Percentiles rank a stretch among this genome's conserved stretches.
phyloP scores from a whole-genome alignment of 2,888 invertebrate genomes.

The Uropetala carovei region DNA sequence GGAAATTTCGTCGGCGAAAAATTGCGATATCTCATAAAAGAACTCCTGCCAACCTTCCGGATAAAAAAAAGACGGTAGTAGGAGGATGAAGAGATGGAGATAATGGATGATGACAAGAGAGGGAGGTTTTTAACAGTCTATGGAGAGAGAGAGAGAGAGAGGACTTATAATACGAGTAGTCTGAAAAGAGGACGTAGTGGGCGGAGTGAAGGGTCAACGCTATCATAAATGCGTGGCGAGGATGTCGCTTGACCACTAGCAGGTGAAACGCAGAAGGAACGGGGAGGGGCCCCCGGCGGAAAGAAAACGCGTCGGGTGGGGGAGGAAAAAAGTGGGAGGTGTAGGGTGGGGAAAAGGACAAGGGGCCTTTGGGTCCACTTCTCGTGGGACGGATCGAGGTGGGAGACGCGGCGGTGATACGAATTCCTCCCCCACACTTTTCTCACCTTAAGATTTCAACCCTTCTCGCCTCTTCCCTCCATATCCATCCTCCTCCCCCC shows the following conservation, averaged over 20 bases:
- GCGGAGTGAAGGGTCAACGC: conserved; percentile 3
- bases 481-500: not conserved
- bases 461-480: not conserved
- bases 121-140: no score
- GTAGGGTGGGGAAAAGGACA: not conserved
- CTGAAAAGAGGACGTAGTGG: no score
- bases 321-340: not conserved
- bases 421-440: conserved; percentile 43
- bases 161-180: no score
- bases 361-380: not conserved
- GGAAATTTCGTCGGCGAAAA: no score
- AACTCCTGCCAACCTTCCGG: no score
- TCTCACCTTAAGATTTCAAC: not conserved
- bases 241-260: conserved; percentile 37
- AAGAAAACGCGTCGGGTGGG: not conserved
- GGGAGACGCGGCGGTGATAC: conserved; percentile 2
- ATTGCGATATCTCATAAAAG: no score
- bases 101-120: no score
- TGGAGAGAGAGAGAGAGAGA: no score
- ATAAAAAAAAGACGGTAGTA: no score
- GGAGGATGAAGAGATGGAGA: no score
- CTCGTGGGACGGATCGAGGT: conserved; percentile 4
- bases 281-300: not conserved
- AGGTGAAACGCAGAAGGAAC: not conserved
- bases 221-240: conserved; percentile 46